Evolutionary conservation across 1,140 invertebrate species (phyloP).

Genomic region (Micrasema longulum): DNA sequence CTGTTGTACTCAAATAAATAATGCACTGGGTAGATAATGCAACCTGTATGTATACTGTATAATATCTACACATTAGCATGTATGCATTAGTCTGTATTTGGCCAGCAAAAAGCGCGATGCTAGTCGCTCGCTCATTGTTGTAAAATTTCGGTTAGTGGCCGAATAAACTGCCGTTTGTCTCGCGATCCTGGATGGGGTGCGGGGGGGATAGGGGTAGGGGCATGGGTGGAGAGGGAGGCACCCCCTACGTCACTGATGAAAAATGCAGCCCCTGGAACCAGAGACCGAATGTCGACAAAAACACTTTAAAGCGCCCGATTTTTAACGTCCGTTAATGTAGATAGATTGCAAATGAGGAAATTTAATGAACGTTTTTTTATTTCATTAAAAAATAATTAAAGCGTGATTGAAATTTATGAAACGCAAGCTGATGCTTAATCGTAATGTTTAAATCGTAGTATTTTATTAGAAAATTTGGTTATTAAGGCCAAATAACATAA

Average conservation of each 20-base stretch:
- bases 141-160: conserved; percentile 52
- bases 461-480: no score
- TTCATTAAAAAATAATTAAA: not conserved
- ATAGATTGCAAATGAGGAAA: not conserved
- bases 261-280: conserved; percentile 26
- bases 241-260: conserved; percentile 39
- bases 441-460: no score
- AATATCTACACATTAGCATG: no score
- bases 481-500: no score
- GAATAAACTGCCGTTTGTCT: conserved; percentile 51
- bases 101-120: conserved; percentile 37
- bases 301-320: conserved; percentile 1
- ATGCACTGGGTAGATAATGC: no score
- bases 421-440: not conserved
- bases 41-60: no score
- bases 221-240: conserved; percentile 6
- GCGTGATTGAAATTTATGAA: not conserved
- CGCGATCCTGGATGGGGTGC: conserved; percentile 37
- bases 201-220: not conserved
- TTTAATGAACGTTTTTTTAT: not conserved
- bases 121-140: conserved; percentile 42
- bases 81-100: no score
- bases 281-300: conserved; percentile 2
- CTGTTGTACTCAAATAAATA: no score
- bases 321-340: conserved; percentile 4